Evolutionary conservation across 2,888 invertebrate species (phyloP).

Genomic region (Schizaphis graminum): DNA sequence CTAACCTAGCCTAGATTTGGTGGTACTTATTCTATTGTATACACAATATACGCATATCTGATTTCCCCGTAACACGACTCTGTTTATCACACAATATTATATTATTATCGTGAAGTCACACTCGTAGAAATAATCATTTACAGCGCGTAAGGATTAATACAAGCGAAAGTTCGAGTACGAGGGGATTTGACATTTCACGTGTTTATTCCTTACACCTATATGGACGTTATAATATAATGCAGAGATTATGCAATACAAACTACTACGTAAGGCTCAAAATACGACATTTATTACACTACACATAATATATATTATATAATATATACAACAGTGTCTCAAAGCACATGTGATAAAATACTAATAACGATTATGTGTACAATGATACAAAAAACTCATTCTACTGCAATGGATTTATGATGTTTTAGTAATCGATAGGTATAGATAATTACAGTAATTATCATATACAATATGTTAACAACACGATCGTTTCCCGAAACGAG

Average conservation of each 20-base stretch:
- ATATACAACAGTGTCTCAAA: not conserved
- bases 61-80: not conserved
- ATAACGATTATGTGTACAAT: not conserved
- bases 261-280: not conserved
- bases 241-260: not conserved
- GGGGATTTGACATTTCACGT: not conserved
- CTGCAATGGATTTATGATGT: not conserved
- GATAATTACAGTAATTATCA: not conserved
- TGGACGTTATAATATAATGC: not conserved
- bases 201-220: not conserved
- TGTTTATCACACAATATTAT: not conserved
- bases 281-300: not conserved
- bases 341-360: not conserved
- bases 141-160: not conserved
- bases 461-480: not conserved
- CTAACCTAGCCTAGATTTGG: not conserved
- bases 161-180: not conserved
- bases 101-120: not conserved
- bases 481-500: not conserved
- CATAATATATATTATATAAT: not conserved
- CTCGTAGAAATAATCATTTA: not conserved
- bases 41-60: not conserved
- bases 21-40: not conserved
- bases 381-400: not conserved
- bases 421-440: not conserved